These are phyloP conservation scores for Tinea semifulvella DNA, from an alignment of 2,888 invertebrate species.

Conservation along the genomic window DNA sequence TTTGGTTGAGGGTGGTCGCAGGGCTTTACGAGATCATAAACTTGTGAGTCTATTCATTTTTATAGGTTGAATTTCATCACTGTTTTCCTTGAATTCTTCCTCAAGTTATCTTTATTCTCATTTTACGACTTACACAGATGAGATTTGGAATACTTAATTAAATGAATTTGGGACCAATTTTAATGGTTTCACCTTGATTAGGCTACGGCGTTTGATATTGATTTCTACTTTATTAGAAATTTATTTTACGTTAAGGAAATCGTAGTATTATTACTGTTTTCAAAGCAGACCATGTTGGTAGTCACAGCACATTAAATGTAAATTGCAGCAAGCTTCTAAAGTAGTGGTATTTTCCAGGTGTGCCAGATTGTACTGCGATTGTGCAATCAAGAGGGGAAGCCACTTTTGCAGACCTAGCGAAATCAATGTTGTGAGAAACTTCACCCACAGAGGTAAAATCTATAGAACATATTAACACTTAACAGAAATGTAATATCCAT, in stretches of 20 bases:
- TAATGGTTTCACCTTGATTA: conserved; percentile 1
- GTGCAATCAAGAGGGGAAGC: conserved; percentile 14
- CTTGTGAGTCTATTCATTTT: conserved; percentile 15
- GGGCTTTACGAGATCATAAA: conserved; percentile 16
- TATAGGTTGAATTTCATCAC: conserved; percentile 15
- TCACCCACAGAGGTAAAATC: not conserved
- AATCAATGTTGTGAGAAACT: conserved; percentile 8
- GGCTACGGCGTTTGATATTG: too few species aligned
- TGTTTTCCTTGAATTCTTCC: conserved; percentile 13
- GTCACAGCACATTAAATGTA: conserved; percentile 1
- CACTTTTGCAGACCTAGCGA: conserved; percentile 5
- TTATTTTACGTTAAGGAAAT: too few species aligned
- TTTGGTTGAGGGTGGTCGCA: conserved; percentile 10
- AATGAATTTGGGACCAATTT: conserved; percentile 11
- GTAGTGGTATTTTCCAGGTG: conserved; percentile 11
- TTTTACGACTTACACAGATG: conserved; percentile 44
- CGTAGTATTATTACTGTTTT: too few species aligned
- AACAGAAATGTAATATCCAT: too few species aligned
- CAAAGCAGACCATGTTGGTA: too few species aligned
- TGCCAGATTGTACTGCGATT: conserved; percentile 7
- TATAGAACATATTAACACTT: not conserved
- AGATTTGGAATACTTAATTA: conserved; percentile 36
- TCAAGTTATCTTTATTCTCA: conserved; percentile 21
- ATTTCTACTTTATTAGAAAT: too few species aligned
- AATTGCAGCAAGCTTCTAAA: not conserved